phyloP scores from a whole-genome alignment of 2,888 invertebrate species.

The Eupithecia pulchellata region DNA sequence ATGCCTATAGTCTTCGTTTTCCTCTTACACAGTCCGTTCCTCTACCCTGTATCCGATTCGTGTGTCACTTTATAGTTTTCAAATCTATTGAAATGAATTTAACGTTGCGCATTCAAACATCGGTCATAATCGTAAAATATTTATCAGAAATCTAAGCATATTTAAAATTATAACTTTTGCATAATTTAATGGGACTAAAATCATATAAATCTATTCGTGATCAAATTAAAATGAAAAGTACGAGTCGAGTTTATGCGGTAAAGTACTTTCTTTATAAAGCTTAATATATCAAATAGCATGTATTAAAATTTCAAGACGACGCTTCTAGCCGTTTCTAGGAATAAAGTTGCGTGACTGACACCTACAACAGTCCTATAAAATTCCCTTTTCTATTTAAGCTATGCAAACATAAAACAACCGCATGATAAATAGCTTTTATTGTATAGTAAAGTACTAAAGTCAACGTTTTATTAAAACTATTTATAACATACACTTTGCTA shows the following conservation, averaged over 20 bases:
- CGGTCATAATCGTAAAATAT: conserved; percentile 5
- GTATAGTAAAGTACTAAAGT: background rate
- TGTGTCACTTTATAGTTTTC: conserved; percentile 17
- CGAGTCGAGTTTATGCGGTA: background rate
- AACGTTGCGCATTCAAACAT: background rate
- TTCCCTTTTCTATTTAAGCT: background rate
- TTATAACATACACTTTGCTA: conserved; percentile 28
- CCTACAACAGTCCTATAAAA: background rate
- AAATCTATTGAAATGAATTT: background rate
- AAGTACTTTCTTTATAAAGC: background rate
- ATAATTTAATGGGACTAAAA: background rate
- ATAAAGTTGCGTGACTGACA: background rate
- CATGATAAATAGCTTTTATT: background rate
- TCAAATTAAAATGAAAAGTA: background rate
- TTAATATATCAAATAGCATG: background rate
- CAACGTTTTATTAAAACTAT: conserved; percentile 5
- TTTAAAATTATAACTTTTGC: background rate
- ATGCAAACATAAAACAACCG: background rate
- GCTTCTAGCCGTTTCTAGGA: background rate
- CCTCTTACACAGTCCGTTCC: conserved; percentile 47
- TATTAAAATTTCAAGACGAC: background rate
- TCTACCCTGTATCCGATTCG: conserved; percentile 44
- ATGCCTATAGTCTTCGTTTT: conserved; percentile 73
- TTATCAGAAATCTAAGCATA: background rate
- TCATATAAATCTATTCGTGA: background rate